Evolutionary conservation across 1,140 invertebrate genomes (phyloP).

Genomic region (Drosophila subobscura): DNA sequence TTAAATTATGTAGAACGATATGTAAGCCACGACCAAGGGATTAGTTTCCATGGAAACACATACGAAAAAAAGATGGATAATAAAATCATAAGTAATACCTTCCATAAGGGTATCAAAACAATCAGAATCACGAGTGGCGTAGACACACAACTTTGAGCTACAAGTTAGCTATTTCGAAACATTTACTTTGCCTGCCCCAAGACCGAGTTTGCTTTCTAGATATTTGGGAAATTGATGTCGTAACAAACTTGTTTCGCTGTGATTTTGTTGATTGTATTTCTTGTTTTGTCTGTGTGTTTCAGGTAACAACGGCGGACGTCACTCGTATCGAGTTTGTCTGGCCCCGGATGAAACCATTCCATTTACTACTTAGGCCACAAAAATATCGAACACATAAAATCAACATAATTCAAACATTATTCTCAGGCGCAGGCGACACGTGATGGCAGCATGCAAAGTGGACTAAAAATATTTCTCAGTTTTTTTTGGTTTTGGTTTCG

Average conservation of each 20-base stretch:
- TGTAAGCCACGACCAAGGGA: too few relatives aligned
- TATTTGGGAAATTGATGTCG: constrained; percentile 31
- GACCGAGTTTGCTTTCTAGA: constrained; percentile 29
- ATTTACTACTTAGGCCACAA: constrained; percentile 8
- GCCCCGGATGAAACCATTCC: constrained; percentile 25
- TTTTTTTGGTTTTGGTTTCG: constrained; percentile 2
- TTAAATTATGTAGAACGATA: too few relatives aligned
- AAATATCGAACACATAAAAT: constrained; percentile 52
- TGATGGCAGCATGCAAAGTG: constrained; percentile 66
- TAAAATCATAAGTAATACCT: too few relatives aligned
- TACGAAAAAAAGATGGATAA: too few relatives aligned
- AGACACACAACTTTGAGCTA: too few relatives aligned
- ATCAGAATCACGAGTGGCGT: too few relatives aligned
- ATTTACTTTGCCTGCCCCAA: background rate
- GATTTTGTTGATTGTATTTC: constrained; percentile 18
- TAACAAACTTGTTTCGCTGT: constrained; percentile 47
- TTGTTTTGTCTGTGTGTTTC: constrained; percentile 2
- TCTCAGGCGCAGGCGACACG: constrained; percentile 46
- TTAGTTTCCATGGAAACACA: too few relatives aligned
- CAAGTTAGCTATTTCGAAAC: too few relatives aligned
- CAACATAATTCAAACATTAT: constrained; percentile 69
- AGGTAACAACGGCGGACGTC: constrained; percentile 36
- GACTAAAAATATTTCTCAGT: constrained; percentile 47
- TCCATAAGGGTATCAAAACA: too few relatives aligned
- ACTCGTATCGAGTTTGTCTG: constrained; percentile 29